Percentiles rank a stretch among this genome's conserved stretches.
phyloP scores from a whole-genome alignment of 2,888 invertebrate genomes.

The Rhingia campestris region DNA sequence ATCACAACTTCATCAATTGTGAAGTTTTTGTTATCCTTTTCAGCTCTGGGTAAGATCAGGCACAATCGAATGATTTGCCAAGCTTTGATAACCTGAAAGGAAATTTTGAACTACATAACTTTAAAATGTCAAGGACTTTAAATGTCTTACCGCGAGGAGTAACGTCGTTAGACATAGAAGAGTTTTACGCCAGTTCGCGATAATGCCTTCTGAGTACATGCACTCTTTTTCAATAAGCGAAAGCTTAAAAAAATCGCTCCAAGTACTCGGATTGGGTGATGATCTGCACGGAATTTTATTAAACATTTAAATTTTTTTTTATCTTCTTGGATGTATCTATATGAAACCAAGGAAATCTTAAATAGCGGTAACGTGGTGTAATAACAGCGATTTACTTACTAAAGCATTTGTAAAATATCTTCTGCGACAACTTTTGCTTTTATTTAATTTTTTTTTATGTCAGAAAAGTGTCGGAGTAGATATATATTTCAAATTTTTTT shows the following conservation, averaged over 20 bases:
- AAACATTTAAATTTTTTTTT: neutral
- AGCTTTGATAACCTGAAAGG: constrained; percentile 22
- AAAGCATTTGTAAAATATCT: no score
- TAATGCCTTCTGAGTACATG: neutral
- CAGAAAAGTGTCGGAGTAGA: no score
- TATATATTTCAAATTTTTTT: no score
- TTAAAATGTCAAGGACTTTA: no score
- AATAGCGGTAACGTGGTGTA: no score
- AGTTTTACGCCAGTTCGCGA: constrained; percentile 22
- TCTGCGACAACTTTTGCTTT: no score
- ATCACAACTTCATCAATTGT: constrained; percentile 46
- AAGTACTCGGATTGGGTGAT: constrained; percentile 18
- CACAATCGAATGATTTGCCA: constrained; percentile 44
- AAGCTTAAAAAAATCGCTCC: constrained; percentile 35
- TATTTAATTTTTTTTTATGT: no score
- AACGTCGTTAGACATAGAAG: constrained; percentile 43
- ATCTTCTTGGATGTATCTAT: no score
- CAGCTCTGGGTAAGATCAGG: constrained; percentile 19
- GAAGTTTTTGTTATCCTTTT: constrained; percentile 14
- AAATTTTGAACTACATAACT: neutral
- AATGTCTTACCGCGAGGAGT: constrained; percentile 28
- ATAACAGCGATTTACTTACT: no score
- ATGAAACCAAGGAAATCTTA: no score
- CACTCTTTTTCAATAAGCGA: constrained; percentile 35
- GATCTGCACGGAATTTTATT: constrained; percentile 36